phyloP scores from a whole-genome alignment of 2,113 vertebrate genomes.

The Eudyptes chrysolophus region DNA sequence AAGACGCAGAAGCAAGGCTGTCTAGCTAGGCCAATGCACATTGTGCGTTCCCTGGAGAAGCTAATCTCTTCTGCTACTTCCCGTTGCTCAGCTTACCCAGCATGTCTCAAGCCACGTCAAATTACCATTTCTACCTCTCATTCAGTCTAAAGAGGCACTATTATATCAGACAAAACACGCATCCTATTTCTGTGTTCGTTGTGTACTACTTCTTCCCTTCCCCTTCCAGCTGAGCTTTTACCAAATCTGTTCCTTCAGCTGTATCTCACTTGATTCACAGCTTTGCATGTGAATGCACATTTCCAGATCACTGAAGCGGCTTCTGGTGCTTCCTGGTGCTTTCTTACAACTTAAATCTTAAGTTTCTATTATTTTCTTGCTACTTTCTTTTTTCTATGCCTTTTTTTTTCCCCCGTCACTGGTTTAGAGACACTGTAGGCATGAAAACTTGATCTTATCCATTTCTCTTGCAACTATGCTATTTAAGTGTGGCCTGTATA shows the following conservation, averaged over 20 bases:
- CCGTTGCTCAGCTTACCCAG: neutral
- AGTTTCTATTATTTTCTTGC: neutral
- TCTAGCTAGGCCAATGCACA: neutral
- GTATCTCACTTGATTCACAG: neutral
- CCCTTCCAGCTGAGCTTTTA: neutral
- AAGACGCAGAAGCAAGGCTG: neutral
- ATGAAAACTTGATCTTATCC: neutral
- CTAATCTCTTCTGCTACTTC: neutral
- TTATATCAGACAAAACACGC: neutral
- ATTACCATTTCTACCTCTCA: neutral
- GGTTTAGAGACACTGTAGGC: neutral
- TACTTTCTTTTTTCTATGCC: neutral
- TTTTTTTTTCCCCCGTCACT: neutral
- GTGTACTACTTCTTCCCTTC: neutral
- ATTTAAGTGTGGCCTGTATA: neutral
- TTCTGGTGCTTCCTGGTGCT: neutral
- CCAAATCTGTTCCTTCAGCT: neutral
- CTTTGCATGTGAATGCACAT: neutral
- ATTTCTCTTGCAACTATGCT: neutral
- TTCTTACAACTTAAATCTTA: neutral
- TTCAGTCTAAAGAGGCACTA: neutral
- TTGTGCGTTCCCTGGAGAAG: neutral
- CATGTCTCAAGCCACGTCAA: neutral
- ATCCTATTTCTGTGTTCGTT: neutral
- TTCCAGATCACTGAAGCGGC: neutral